Percentiles rank a stretch among this genome's conserved stretches.
Evolutionary conservation across 2,888 invertebrate genomes (phyloP).

Genomic region (Idaea aversata): DNA sequence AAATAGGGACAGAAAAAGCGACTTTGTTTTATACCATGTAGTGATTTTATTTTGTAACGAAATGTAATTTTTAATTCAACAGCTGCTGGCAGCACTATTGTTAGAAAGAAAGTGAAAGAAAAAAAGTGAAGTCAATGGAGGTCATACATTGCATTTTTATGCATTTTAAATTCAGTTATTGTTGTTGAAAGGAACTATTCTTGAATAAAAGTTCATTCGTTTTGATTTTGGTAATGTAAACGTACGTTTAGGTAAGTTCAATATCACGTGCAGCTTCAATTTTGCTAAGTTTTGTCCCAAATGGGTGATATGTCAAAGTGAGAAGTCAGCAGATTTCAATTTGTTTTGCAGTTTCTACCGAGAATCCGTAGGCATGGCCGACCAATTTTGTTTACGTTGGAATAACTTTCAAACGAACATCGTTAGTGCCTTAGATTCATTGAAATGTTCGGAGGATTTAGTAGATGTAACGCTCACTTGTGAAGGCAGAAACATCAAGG

Average conservation of each 20-base stretch:
- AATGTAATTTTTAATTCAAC: not conserved
- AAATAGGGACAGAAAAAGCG: too few species aligned
- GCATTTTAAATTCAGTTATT: constrained; percentile 47
- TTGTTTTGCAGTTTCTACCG: constrained; percentile 53
- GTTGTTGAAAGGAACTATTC: constrained; percentile 29
- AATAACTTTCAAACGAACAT: constrained; percentile 87
- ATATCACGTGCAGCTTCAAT: constrained; percentile 29
- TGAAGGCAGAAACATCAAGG: constrained; percentile 86
- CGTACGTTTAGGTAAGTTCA: constrained; percentile 40
- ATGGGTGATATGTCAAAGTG: constrained; percentile 38
- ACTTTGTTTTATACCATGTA: too few species aligned
- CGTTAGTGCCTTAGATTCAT: constrained; percentile 84
- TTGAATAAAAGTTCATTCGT: constrained; percentile 34
- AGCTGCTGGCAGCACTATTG: not conserved
- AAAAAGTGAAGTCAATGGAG: constrained; percentile 70
- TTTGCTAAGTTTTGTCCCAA: constrained; percentile 22
- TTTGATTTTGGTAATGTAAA: constrained; percentile 49
- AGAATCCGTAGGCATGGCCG: constrained; percentile 73
- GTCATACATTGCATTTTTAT: constrained; percentile 77
- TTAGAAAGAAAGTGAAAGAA: constrained; percentile 55
- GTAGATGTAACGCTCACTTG: constrained; percentile 87
- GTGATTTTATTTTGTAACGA: not conserved
- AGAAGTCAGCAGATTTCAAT: constrained; percentile 38
- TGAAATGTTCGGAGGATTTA: constrained; percentile 85
- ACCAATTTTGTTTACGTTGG: constrained; percentile 88